Conservation (phyloP, 92 coral and sea anemone species). For the Epizoanthus rinbou region DNA sequence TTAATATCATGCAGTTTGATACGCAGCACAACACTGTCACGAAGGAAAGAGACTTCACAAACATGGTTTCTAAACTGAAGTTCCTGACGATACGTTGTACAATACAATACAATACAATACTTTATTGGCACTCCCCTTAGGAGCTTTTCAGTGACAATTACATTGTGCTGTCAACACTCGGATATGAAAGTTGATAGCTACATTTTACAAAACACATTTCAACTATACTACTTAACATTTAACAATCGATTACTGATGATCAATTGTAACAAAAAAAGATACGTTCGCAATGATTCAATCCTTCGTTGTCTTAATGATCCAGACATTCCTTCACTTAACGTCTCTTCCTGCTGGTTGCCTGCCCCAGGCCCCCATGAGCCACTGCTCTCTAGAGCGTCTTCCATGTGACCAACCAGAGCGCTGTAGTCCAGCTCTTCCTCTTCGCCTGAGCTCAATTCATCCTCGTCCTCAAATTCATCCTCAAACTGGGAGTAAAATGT, state of each 20-base stretch:
- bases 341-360: slow-evolving; percentile 66
- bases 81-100: too few species aligned
- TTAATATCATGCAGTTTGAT: too few species aligned
- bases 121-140: too few species aligned
- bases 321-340: slow-evolving; percentile 64
- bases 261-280: slow-evolving; percentile 58
- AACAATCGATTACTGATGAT: background rate
- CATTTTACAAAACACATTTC: background rate
- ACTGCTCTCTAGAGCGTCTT: slow-evolving; percentile 86
- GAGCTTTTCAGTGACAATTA: too few species aligned
- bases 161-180: too few species aligned
- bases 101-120: too few species aligned
- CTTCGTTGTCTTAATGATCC: slow-evolving; percentile 69
- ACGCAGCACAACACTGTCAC: too few species aligned
- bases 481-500: slow-evolving; percentile 98
- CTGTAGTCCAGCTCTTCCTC: slow-evolving; percentile 77
- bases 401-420: slow-evolving; percentile 84
- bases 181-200: background rate
- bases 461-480: slow-evolving; percentile 89
- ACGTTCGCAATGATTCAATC: slow-evolving; percentile 75
- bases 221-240: too few species aligned
- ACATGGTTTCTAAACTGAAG: too few species aligned
- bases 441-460: slow-evolving; percentile 55
- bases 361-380: slow-evolving; percentile 54
- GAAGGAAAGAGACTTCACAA: background rate